These are phyloP conservation scores for Podarcis lilfordi DNA, from an alignment of 2,797 vertebrate species.

Conservation along the genomic window DNA sequence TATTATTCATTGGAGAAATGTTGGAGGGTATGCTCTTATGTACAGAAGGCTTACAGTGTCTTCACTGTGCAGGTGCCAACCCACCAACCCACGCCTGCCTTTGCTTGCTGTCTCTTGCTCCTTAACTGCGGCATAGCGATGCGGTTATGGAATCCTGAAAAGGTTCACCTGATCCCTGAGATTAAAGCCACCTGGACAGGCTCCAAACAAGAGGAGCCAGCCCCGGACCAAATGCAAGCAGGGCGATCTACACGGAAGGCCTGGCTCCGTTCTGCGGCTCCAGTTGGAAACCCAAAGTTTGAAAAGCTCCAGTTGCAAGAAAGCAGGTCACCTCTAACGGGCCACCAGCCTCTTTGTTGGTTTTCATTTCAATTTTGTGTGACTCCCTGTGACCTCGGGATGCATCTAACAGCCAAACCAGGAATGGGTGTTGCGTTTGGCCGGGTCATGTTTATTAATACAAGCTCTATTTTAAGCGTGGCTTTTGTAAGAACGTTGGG, in stretches of 20 bases:
- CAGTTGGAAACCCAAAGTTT: background rate
- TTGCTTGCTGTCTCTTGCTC: background rate
- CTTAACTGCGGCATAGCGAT: background rate
- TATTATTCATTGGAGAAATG: too few species aligned
- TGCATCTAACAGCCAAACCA: background rate
- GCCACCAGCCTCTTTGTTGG: background rate
- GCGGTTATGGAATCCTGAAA: constrained; percentile 1
- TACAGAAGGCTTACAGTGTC: too few species aligned
- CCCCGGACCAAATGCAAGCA: background rate
- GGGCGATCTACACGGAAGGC: background rate
- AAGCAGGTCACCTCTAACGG: background rate
- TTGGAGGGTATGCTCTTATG: too few species aligned
- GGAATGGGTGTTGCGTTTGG: background rate
- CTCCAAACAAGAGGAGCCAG: background rate
- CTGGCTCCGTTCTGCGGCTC: too few species aligned
- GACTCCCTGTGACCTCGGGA: background rate
- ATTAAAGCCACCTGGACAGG: constrained; percentile 4
- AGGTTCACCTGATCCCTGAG: constrained; percentile 9
- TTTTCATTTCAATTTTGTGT: background rate
- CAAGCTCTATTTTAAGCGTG: constrained; percentile 37
- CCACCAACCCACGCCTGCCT: background rate
- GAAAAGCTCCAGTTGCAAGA: background rate
- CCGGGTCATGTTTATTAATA: constrained; percentile 34
- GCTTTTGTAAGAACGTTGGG: constrained; percentile 30
- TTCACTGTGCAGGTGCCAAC: too few species aligned